These are phyloP conservation scores for Lasioglossum baleicum DNA, from an alignment of 1,140 invertebrate genomes.

Conservation along the genomic window DNA sequence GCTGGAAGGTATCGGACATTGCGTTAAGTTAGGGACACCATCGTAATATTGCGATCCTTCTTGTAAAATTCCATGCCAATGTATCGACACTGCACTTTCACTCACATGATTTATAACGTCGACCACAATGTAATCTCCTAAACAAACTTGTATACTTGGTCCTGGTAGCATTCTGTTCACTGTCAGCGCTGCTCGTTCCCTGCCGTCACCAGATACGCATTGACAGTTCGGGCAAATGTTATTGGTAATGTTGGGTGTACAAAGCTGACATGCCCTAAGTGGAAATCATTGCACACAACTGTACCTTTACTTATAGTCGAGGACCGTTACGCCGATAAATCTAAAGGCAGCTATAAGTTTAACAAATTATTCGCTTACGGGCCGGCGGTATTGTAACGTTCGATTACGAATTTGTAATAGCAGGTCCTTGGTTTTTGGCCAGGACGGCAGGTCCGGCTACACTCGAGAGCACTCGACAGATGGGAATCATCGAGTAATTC, in stretches of 20 bases:
- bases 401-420: slow-evolving; percentile 78
- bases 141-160: slow-evolving; percentile 90
- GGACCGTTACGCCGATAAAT: not conserved
- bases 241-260: slow-evolving; percentile 93
- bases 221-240: slow-evolving; percentile 91
- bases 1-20: slow-evolving; percentile 91
- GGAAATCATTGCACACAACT: not conserved
- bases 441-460: slow-evolving; percentile 69
- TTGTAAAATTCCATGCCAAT: slow-evolving; percentile 93
- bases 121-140: slow-evolving; percentile 88
- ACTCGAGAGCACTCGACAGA: slow-evolving; percentile 51
- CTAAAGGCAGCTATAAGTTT: not conserved
- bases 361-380: slow-evolving; percentile 11
- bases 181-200: slow-evolving; percentile 89
- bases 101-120: slow-evolving; percentile 90
- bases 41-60: slow-evolving; percentile 91
- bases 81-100: slow-evolving; percentile 89
- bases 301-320: not conserved
- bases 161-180: slow-evolving; percentile 95
- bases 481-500: not conserved
- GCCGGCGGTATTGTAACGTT: slow-evolving; percentile 78
- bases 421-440: slow-evolving; percentile 67
- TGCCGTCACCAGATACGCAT: slow-evolving; percentile 92
- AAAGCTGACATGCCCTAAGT: slow-evolving; percentile 91
- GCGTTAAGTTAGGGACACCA: slow-evolving; percentile 92